phyloP scores from a whole-genome alignment of 1,140 invertebrate species.

The Leptinotarsa undecemlineata region DNA sequence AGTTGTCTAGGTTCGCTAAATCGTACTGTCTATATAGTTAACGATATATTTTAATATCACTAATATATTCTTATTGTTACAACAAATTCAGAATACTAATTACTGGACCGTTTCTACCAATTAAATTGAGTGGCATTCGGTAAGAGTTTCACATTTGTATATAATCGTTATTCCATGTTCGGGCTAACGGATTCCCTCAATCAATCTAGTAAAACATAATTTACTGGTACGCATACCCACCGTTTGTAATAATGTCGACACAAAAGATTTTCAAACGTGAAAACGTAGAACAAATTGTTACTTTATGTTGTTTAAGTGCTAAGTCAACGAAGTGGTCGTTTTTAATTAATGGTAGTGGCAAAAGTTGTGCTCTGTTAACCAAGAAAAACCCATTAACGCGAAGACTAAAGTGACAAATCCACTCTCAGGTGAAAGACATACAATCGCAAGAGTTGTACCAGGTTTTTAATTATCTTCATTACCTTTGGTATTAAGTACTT shows the following conservation, averaged over 20 bases:
- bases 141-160: too few relatives aligned
- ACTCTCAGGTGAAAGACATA: conserved; percentile 17
- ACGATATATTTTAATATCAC: too few relatives aligned
- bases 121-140: too few relatives aligned
- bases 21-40: too few relatives aligned
- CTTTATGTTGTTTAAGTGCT: conserved; percentile 11
- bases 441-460: not conserved
- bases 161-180: too few relatives aligned
- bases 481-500: not conserved
- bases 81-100: too few relatives aligned
- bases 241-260: not conserved
- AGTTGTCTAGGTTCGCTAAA: too few relatives aligned
- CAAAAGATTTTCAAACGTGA: not conserved
- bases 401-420: conserved; percentile 24
- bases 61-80: too few relatives aligned
- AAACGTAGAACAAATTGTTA: not conserved
- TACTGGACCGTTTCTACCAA: too few relatives aligned
- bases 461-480: conserved; percentile 13
- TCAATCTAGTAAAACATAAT: too few relatives aligned
- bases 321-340: conserved; percentile 5
- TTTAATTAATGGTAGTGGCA: conserved; percentile 13
- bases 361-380: conserved; percentile 21
- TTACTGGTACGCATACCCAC: too few relatives aligned
- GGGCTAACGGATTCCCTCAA: too few relatives aligned
- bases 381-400: conserved; percentile 21